Conservation (phyloP, 2,797 vertebrate species). For the Uromys caudimaculatus region DNA sequence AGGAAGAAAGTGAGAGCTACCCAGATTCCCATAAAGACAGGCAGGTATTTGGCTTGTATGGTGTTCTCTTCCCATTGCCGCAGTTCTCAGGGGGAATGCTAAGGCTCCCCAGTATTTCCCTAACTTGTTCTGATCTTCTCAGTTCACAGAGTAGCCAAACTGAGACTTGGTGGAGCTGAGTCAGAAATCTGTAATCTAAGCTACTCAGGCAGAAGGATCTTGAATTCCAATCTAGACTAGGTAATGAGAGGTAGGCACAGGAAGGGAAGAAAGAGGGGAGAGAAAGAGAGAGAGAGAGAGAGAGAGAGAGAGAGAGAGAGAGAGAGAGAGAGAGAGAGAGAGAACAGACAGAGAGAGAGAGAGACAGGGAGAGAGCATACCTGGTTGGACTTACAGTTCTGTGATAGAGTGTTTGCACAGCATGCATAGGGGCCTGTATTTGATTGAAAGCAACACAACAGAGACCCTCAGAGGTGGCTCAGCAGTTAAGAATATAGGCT, state of each 20-base stretch:
- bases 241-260: neutral
- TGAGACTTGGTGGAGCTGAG: neutral
- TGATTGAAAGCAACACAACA: neutral
- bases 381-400: neutral
- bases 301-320: too few species aligned
- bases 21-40: neutral
- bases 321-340: neutral
- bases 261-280: neutral
- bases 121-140: neutral
- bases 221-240: neutral
- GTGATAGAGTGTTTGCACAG: neutral
- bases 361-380: neutral
- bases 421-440: too few species aligned
- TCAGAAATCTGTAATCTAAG: neutral
- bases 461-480: neutral
- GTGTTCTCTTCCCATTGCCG: neutral
- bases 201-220: neutral
- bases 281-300: neutral
- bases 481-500: neutral
- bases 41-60: neutral
- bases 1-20: neutral
- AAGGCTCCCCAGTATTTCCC: neutral
- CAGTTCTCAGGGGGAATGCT: neutral
- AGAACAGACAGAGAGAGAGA: too few species aligned
- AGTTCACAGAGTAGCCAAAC: constrained; percentile 5